phyloP scores from a whole-genome alignment of 2,797 vertebrate species.

The Eutrigla gurnardus region DNA sequence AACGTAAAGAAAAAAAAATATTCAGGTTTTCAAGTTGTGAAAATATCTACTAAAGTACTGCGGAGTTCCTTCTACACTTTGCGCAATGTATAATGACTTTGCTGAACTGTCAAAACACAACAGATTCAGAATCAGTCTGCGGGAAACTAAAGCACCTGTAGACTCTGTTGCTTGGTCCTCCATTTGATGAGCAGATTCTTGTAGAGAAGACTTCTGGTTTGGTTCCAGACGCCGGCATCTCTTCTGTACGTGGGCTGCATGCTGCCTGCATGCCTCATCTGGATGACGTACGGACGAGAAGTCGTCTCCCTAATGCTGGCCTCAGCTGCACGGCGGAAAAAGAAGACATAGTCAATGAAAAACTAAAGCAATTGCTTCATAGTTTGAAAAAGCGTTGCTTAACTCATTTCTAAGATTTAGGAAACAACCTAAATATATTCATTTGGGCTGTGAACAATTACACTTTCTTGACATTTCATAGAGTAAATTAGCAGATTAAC shows the following conservation, averaged over 20 bases:
- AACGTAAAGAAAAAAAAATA: background rate
- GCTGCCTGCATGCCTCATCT: conserved; percentile 76
- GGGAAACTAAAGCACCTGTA: conserved; percentile 78
- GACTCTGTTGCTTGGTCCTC: conserved; percentile 88
- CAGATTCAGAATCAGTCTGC: too few species aligned
- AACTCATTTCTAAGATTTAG: background rate
- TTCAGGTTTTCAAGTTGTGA: background rate
- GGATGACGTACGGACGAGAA: conserved; percentile 63
- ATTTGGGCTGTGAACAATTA: too few species aligned
- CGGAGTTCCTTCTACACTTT: background rate
- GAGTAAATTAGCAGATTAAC: background rate
- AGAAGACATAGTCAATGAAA: background rate
- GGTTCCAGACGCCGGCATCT: conserved; percentile 84
- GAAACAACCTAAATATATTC: background rate
- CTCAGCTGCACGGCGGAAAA: conserved; percentile 69
- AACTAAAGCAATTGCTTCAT: background rate
- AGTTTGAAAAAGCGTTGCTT: background rate
- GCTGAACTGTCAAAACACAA: background rate
- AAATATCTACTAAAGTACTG: background rate
- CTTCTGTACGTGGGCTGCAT: conserved; percentile 74
- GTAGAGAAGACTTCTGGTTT: conserved; percentile 87
- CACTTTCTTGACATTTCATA: background rate
- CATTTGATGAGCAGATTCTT: conserved; percentile 92
- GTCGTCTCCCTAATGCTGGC: conserved; percentile 61
- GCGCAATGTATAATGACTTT: background rate